phyloP scores from a whole-genome alignment of 2,113 vertebrate species.

The Aspidoscelis tigris region DNA sequence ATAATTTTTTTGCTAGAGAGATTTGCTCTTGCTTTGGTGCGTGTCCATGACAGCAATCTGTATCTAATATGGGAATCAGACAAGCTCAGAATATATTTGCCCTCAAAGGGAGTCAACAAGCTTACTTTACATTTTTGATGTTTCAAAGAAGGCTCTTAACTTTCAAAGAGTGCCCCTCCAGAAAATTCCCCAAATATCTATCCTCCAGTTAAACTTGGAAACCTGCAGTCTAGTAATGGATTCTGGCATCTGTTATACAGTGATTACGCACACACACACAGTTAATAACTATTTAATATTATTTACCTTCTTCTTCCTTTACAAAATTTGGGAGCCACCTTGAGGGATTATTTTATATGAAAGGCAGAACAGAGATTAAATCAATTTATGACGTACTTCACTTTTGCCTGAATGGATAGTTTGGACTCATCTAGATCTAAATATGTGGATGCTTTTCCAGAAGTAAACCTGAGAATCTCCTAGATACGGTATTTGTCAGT shows the following conservation, averaged over 20 bases:
- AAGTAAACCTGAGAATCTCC: not conserved
- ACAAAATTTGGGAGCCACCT: not conserved
- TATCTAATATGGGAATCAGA: not conserved
- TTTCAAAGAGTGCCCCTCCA: not conserved
- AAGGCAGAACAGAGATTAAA: not conserved
- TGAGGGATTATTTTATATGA: not conserved
- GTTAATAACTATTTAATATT: not conserved
- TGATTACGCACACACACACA: no score
- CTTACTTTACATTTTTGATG: not conserved
- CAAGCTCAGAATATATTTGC: not conserved
- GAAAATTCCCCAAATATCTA: not conserved
- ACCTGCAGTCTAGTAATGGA: not conserved
- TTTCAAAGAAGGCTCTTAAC: not conserved
- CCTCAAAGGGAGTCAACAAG: fast-evolving
- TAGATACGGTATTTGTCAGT: not conserved
- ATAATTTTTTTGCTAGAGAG: not conserved
- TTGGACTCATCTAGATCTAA: not conserved
- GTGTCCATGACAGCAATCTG: not conserved
- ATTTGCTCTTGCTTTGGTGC: slow-evolving; percentile 6
- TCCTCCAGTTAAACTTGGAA: not conserved
- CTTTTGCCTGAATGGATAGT: not conserved
- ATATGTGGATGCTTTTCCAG: not conserved
- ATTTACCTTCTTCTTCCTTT: not conserved
- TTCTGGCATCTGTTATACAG: not conserved
- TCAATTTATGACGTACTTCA: not conserved